These are phyloP conservation scores for Elysia crispata DNA, from an alignment of 2,888 invertebrate species.

Conservation along the genomic window DNA sequence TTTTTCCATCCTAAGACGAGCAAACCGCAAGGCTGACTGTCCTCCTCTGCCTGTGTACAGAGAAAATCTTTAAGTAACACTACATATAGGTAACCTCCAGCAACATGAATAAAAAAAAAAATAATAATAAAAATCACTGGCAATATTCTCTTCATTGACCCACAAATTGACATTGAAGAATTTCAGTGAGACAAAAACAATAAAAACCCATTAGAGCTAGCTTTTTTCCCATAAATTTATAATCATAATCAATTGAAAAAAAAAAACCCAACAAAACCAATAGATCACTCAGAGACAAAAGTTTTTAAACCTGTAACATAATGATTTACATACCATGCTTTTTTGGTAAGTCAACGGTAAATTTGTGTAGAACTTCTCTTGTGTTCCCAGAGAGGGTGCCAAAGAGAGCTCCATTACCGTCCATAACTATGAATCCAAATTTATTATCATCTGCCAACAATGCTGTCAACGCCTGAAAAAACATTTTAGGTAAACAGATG, in stretches of 20 bases:
- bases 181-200: too few relatives aligned
- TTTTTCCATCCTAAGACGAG: conserved; percentile 99
- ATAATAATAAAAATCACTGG: too few relatives aligned
- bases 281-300: too few relatives aligned
- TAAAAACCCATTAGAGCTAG: too few relatives aligned
- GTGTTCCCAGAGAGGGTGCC: conserved; percentile 98
- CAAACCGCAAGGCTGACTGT: conserved; percentile 99
- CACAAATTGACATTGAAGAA: too few relatives aligned
- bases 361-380: conserved; percentile 94
- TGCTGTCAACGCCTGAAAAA: conserved; percentile 90
- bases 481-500: neutral
- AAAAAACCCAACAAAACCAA: too few relatives aligned
- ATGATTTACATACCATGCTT: conserved; percentile 88
- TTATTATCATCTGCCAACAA: conserved; percentile 98
- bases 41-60: conserved; percentile 88
- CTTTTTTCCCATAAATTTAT: too few relatives aligned
- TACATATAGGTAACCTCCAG: too few relatives aligned
- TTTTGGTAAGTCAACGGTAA: conserved; percentile 98
- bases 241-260: too few relatives aligned
- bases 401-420: conserved; percentile 99
- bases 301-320: neutral
- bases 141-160: too few relatives aligned
- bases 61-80: too few relatives aligned
- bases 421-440: conserved; percentile 99
- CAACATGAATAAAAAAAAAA: too few relatives aligned